Base-by-base conservation (phyloP, 1,140 invertebrate species). In the Conopomorpha cramerella region DNA sequence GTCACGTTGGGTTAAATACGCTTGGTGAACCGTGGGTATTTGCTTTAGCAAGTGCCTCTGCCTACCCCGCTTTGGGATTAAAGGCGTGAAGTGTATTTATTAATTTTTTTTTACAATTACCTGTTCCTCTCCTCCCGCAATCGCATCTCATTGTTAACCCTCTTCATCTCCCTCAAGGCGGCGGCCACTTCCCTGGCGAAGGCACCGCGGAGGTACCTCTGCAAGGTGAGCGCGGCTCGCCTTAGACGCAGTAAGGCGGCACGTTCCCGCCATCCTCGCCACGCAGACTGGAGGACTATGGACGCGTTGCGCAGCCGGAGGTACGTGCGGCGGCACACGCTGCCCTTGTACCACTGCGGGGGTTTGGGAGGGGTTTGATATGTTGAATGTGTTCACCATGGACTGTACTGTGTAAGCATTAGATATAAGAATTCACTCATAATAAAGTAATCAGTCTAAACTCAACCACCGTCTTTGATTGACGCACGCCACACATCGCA, bases 111-210 rank as follows among this genome's bases (percentile, higher is more conserved):
- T n/a, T n/a, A n/a, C n/a, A n/a, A n/a, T n/a, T n/a, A n/a, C n/a
- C n/a, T n/a, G n/a, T n/a, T n/a, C n/a, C n/a, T n/a, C n/a, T n/a
- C 83, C 51, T 92, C 89, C 35, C 90, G 79, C 51, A 90, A 84
- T 38, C 86, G 81, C 82, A 94, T 91, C 78, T 96, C 93, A 57
- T 95, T 91, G 67, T 97, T 93, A 16, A 96, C 89, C n/a, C 89
- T 79, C 48, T 88, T 83, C 89, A 95, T 93, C 81, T 96, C 92
- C 1, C 91, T 76, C 29, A 96, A 61, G 1, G 92, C 91, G 3
- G 87, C 77, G 0, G 94, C 94, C 7, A 89, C 87, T 66, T 93
- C 90, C 30, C 94, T 77, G 0, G 93, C 94, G 77, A 95, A 95
- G 51, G 93, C 91, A 27, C 94, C 94, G 19, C 95, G 80, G 30